Evolutionary conservation across 2,113 vertebrate genomes (phyloP).

Genomic region (Suncus etruscus): DNA sequence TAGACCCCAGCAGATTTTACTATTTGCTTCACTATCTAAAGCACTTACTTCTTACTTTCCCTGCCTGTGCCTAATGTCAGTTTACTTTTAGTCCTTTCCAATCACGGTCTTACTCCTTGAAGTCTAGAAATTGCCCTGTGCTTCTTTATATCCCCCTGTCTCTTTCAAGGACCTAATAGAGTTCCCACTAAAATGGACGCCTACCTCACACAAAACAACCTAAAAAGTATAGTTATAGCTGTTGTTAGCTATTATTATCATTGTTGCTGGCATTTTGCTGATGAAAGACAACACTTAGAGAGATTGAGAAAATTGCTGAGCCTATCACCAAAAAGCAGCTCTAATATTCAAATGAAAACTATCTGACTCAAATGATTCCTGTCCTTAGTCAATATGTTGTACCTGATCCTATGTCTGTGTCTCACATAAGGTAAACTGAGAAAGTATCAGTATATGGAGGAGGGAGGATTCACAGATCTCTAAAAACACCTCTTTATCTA

Average conservation of each 20-base stretch:
- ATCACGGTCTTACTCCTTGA: not conserved
- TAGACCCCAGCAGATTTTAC: not conserved
- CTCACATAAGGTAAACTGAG: constrained; percentile 15
- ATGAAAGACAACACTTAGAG: constrained; percentile 16
- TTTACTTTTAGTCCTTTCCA: constrained; percentile 26
- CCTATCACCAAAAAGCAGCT: constrained; percentile 16
- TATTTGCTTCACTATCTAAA: not conserved
- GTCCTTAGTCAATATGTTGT: not conserved
- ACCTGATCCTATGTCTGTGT: not conserved
- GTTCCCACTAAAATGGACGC: constrained; percentile 15
- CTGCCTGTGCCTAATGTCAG: not conserved
- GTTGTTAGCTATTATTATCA: too few relatives aligned
- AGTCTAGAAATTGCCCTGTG: not conserved
- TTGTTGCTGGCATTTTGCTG: constrained; percentile 31
- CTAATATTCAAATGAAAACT: not conserved
- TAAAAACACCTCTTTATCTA: not conserved
- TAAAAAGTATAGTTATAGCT: not conserved
- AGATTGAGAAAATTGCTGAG: constrained; percentile 26
- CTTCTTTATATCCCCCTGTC: constrained; percentile 18
- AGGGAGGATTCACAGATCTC: constrained; percentile 21
- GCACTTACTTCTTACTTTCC: not conserved
- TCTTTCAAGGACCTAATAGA: constrained; percentile 4
- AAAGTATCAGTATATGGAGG: not conserved
- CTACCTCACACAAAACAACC: not conserved
- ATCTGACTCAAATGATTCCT: not conserved